phyloP scores from a whole-genome alignment of 2,888 invertebrate species.

The Marasmarcha lunaedactyla region DNA sequence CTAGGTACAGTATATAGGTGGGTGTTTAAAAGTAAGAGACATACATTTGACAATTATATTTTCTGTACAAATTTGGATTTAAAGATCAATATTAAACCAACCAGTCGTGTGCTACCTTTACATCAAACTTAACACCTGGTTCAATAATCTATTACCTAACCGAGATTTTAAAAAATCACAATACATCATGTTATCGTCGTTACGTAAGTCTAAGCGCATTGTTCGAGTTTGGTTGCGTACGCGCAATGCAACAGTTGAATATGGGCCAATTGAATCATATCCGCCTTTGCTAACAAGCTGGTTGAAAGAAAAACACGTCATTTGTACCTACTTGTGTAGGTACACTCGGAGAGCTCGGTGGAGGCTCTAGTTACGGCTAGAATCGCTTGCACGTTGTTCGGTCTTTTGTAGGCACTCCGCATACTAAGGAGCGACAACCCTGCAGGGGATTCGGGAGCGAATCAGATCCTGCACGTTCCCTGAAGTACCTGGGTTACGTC shows the following conservation, averaged over 20 bases:
- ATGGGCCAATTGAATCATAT: conserved; percentile 1
- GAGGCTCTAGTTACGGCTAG: too few relatives aligned
- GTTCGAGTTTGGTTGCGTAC: background rate
- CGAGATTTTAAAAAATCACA: background rate
- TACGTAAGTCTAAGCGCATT: background rate
- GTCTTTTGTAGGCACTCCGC: too few relatives aligned
- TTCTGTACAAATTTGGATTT: background rate
- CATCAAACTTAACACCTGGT: background rate
- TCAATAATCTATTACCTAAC: conserved; percentile 2
- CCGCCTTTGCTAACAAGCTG: background rate
- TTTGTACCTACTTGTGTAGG: too few relatives aligned
- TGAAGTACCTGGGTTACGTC: too few relatives aligned
- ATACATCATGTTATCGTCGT: background rate
- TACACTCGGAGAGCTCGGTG: too few relatives aligned
- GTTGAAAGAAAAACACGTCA: background rate
- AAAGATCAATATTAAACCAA: background rate
- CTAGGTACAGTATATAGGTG: too few relatives aligned
- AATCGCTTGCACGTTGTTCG: too few relatives aligned
- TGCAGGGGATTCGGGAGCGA: too few relatives aligned
- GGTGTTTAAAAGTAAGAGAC: too few relatives aligned
- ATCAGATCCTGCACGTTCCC: too few relatives aligned
- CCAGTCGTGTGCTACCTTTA: background rate
- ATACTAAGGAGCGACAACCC: too few relatives aligned
- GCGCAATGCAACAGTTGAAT: background rate
- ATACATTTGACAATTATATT: too few relatives aligned